Conservation (phyloP, 2,113 vertebrate genomes). For the Romanogobio albipinnatus region DNA sequence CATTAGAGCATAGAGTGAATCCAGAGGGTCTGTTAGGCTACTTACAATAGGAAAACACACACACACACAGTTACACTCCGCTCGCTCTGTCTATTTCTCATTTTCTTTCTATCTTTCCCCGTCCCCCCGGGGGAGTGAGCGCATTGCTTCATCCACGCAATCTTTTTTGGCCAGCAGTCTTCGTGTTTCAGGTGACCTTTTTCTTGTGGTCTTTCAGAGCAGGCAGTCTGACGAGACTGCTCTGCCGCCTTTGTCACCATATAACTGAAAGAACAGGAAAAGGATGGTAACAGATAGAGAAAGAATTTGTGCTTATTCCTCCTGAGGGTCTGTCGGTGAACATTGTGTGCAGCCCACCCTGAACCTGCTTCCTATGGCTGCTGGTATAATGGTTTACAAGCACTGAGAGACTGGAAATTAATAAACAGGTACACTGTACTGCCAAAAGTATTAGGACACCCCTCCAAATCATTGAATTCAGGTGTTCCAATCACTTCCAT, state of each 20-base stretch:
- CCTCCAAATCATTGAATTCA: too few species aligned
- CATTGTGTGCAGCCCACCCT: background rate
- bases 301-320: background rate
- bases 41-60: constrained; percentile 44
- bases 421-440: background rate
- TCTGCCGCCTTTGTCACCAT: constrained; percentile 67
- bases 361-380: too few species aligned
- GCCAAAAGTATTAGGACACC: too few species aligned
- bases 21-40: constrained; percentile 65
- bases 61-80: constrained; percentile 21
- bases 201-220: constrained; percentile 57
- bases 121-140: constrained; percentile 46
- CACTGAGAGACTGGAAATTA: background rate
- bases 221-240: constrained; percentile 65
- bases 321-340: background rate
- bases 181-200: constrained; percentile 75
- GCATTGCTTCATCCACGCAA: constrained; percentile 70
- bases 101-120: constrained; percentile 60
- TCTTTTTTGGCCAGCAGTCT: constrained; percentile 66
- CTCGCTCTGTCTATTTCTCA: constrained; percentile 50
- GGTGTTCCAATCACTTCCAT: too few species aligned
- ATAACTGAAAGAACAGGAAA: constrained; percentile 19
- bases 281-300: background rate
- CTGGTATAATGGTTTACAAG: background rate
- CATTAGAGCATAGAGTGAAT: constrained; percentile 71